Base-by-base conservation (phyloP, 2,113 vertebrate species). In the Rhea americana region DNA sequence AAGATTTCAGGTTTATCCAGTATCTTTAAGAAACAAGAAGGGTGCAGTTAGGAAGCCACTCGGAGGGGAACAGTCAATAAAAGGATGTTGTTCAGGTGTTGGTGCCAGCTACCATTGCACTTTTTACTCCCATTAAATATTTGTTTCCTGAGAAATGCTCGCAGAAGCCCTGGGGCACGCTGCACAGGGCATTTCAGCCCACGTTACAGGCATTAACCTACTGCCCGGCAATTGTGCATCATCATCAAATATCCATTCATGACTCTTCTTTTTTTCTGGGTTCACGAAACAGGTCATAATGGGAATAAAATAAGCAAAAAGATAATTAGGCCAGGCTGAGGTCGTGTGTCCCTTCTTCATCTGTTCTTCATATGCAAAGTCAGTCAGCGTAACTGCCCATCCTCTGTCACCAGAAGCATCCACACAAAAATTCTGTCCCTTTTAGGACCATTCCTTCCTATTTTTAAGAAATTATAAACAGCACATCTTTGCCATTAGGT, bases 141-240 rank as follows among this genome's bases (percentile, higher is more conserved):
- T 82, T 78, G 51, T 68, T 82, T 74, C 58, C 70, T 11, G 4
- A 93, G 51, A 85, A 70, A 66, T n/a, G 77, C 74, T 25, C 50
- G 7, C 25, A 1, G 73, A 66, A 91, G 76, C 88, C 76, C 59
- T 24, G 28, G 71, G 84, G 90, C 90, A 92, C 62, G 55, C 51
- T 47, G 74, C 9, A 0, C 12, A 39, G 62, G 45, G 58, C 78
- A 70, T 67, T 95, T 89, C 55, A 91, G 35, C 82, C 68, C 75
- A 79, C 78, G 66, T 82, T 65, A 87, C 68, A 91, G 50, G 84
- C 82, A 56, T 59, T 95, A 95, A 92, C 78, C 90, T 86, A 84
- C 50, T 90, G 94, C 94, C 87, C 89, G 90, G 70, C 41, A 93
- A 82, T 41, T 56, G 83, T 39, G 71, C 82, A 89, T 58, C 94